phyloP scores from a whole-genome alignment of 2,888 invertebrate species.

The Acanthosoma haemorrhoidale region DNA sequence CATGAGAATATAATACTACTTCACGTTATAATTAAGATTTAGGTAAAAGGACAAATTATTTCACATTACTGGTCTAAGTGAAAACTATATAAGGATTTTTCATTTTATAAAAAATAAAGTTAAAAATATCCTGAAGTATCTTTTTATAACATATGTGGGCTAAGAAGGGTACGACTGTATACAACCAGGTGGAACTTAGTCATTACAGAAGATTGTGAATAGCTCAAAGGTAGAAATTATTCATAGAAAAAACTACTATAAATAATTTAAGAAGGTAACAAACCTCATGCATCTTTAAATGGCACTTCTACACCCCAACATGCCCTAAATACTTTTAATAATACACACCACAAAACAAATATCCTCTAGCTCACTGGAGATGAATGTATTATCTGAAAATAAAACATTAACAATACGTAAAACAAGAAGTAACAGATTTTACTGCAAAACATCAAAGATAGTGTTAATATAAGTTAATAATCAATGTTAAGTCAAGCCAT shows the following conservation, averaged over 20 bases:
- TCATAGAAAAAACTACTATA: neutral
- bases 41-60: no score
- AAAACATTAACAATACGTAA: conserved; percentile 18
- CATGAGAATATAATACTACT: no score
- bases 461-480: conserved; percentile 3
- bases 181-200: no score
- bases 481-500: neutral
- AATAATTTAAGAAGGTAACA: neutral
- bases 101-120: no score
- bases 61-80: no score
- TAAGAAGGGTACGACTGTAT: no score
- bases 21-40: no score
- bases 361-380: conserved; percentile 33
- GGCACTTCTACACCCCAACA: conserved; percentile 20
- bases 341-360: conserved; percentile 27
- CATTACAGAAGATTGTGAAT: no score
- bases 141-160: no score
- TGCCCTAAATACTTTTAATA: conserved; percentile 25
- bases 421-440: conserved; percentile 7
- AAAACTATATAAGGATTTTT: no score
- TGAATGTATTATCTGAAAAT: conserved; percentile 37
- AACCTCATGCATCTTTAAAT: conserved; percentile 16
- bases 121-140: no score
- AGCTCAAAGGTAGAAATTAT: no score
- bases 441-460: neutral